Base-by-base conservation (phyloP, 1,140 invertebrate species). In the Thrips palmi region DNA sequence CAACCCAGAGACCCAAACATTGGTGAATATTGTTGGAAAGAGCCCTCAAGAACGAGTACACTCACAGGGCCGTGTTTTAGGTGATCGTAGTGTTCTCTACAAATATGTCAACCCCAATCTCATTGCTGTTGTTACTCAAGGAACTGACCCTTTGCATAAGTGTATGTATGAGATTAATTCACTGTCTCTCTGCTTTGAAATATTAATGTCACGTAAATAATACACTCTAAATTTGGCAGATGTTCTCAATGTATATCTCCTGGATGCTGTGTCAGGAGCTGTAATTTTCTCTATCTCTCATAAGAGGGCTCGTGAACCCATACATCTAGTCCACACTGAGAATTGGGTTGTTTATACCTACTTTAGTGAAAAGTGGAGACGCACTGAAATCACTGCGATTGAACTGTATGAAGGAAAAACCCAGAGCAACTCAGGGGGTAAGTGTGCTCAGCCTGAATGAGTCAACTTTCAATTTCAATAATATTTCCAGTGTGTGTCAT, bases 21-120 rank as follows among this genome's bases (percentile, higher is more conserved):
- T 89, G 29, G 68, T 73, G 18, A 65, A 71, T 22, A 64, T 82
- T 12, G 68, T 71, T 31, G 59, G 65, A 3, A 85, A 85, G 52
- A 71, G 72, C 51, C 58, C 71, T 8, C 60, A 69, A 45, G 93
- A 97, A 63, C 74, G 77, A 49, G 87, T 96, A 7, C 89, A 97
- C 57, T 94, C 92, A 1, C 87, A 92, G 55, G 94, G 94, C 19
- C 71, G 88, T 48, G 92, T 97, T 20, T 62, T 98, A 40, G 79
- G 77, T 21, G 93, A 98, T 64, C 69, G 94, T 48, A 88, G 83
- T 52, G 93, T 98, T 27, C 69, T 97, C 14, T 99, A 98, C 61
- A 99, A 98, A 57, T 97, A 98, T 57, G 70, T 89, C 32, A 98
- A 99, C 70, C 94, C 94, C 17, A 97, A 98, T 64, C 61, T 98